A percentile compares a stretch with the other conserved stretches of the same genome.
phyloP scores from a whole-genome alignment of 64 coral and sea anemone species.

The Acropora yongei region DNA sequence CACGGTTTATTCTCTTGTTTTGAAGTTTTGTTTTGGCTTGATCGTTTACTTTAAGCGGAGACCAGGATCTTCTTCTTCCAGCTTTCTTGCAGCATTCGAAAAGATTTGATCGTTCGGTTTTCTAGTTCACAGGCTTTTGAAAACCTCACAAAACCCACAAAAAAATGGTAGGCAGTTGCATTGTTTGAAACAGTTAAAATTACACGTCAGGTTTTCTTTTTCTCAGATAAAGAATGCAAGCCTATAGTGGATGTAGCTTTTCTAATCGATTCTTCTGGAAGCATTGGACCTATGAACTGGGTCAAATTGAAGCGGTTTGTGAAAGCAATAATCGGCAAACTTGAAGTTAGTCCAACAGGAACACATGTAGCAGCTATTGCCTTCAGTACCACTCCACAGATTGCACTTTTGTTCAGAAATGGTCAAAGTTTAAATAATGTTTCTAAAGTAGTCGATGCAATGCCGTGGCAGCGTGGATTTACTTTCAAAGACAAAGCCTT shows the following conservation, averaged over 20 bases:
- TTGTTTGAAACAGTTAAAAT: neutral
- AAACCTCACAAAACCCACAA: no score
- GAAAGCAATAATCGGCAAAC: conserved; percentile 20
- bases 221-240: conserved; percentile 18
- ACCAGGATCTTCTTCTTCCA: no score
- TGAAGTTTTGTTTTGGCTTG: no score
- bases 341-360: conserved; percentile 6
- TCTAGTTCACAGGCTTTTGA: no score
- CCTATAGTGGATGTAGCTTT: conserved; percentile 47
- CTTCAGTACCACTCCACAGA: conserved; percentile 47
- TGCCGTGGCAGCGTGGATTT: conserved; percentile 42
- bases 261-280: conserved; percentile 67
- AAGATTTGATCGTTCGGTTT: no score
- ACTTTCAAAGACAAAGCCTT: conserved; percentile 57
- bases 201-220: neutral
- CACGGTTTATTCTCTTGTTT: no score
- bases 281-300: conserved; percentile 72
- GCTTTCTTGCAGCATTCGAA: no score
- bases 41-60: no score
- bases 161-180: no score
- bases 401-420: conserved; percentile 8
- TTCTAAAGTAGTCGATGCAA: neutral
- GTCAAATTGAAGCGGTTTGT: conserved; percentile 23
- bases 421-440: neutral
- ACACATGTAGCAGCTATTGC: conserved; percentile 52